Evolutionary conservation across 2,888 invertebrate genomes (phyloP), one percentile per base, ranked within the genome.

Genomic region (Aporophyla lueneburgensis): DNA sequence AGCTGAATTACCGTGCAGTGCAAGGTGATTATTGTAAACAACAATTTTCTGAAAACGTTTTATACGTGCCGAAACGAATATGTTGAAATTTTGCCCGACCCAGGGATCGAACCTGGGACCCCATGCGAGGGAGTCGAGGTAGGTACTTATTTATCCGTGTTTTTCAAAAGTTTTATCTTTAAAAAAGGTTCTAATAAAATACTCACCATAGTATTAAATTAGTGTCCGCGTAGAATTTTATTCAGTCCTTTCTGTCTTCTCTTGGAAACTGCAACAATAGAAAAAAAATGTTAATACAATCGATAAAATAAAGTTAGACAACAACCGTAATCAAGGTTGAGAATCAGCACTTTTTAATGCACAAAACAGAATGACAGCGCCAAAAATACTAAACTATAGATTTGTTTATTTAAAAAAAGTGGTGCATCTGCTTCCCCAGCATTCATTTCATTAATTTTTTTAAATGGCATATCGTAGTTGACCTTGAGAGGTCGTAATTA

Each of bases 201-300:
- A 10, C 87, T 81, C 71, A 87, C 87, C 87, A 87, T 87, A 81
- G 59, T 88, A 84, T 72, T 76, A 10, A 76, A 62, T 70, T n/a
- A 24, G 43, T 21, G 53, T 59, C 69, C 62, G 75, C 65, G 16
- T 81, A 46, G 0, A 74, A 49, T 71, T 61, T 59, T 19, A 3
- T 1, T 40, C 54, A 70, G 59, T 69, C 73, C 58, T 76, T 77
- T 70, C 74, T 67, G 76, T 69, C 54, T 62, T 79, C 71, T 74
- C 67, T 85, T 71, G 71, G 72, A 78, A 85, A 80, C 87, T 87
- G 87, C 21, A 87, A 87, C 80, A 77, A 83, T 19, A n/a, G 33
- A 33, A 77, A 6, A 51, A 51, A 9, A 33, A 76, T 24, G 16
- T 63, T 49, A 16, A 21, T 19, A 49, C 21, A 33, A 21, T 33